These are phyloP conservation scores for Cacatua alba DNA, from an alignment of 2,113 vertebrate genomes.

Conservation along the genomic window DNA sequence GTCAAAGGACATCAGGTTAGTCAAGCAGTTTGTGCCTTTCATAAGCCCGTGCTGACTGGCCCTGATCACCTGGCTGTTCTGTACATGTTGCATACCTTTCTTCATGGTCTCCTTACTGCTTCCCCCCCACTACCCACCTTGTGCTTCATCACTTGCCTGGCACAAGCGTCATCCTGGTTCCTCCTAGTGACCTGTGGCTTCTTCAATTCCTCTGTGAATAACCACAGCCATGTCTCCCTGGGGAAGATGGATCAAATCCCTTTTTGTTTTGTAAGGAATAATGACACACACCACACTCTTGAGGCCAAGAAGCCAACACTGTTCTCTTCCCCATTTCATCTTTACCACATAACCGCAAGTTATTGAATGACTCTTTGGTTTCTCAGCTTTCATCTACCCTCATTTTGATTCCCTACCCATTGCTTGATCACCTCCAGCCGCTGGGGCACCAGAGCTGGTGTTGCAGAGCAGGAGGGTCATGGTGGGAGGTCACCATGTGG, in stretches of 20 bases:
- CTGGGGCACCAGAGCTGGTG: accelerated
- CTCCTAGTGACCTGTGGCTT: neutral
- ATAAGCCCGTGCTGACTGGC: neutral
- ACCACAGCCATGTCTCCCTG: accelerated
- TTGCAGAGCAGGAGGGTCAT: accelerated
- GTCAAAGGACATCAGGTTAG: neutral
- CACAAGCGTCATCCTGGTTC: neutral
- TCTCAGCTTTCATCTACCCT: neutral
- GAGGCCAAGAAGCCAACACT: neutral
- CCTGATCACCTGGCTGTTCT: neutral
- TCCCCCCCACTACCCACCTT: too few species aligned
- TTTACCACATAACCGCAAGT: neutral
- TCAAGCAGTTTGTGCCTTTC: neutral
- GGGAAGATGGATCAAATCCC: neutral
- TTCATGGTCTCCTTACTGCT: neutral
- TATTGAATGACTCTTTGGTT: neutral
- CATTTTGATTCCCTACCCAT: neutral
- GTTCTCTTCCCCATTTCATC: neutral
- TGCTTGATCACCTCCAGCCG: neutral
- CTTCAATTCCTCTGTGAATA: neutral
- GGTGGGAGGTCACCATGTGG: accelerated
- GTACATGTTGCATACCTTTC: neutral
- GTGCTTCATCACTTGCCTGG: neutral
- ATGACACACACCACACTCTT: neutral
- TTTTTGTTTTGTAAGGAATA: neutral